Evolutionary conservation across 2,888 invertebrate genomes (phyloP), one percentile per base, ranked within the genome.

Genomic region (Protophormia terraenovae): DNA sequence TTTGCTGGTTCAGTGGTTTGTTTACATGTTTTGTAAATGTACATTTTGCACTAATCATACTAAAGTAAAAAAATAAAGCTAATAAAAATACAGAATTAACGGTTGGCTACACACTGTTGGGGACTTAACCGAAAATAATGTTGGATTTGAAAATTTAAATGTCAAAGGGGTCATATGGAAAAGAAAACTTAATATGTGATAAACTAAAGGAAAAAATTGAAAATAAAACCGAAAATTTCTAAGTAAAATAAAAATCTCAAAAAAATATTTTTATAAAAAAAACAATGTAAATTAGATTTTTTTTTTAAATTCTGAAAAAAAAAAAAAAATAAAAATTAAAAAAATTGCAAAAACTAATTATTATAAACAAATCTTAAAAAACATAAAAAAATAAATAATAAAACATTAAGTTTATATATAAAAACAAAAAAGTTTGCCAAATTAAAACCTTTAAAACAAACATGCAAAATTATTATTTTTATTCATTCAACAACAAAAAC

Each of bases 161-260:
- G 38, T 10, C 71, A 76, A 58, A 60, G 79, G 71, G 79, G 71
- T 79, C 71, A 76, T 10, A 58, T 67, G 35, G 72, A 76, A 83
- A 76, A 72, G 14, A 62, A 62, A 64, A n/a, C n/a, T n/a, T n/a
- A n/a, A 79, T 73, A 19, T 47, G 12, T 69, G 47, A 3, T 35
- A 35, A 16, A 55, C n/a, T n/a, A n/a, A 45, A 2, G 6, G 8
- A 6, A 66, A 27, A 41, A 38, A 14, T 1, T 14, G 14, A 5
- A 27, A 47, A 38, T 24, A 10, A 60, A 5, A 5, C 41, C 5
- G 5, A n/a, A 41, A n/a, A n/a, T 14, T 38, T 38, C n/a, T n/a
- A 38, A 38, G 14, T 38, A 14, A 3, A 38, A 38, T 12, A 38
- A 12, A 12, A 38, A 38, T 12, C 32, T 6, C 32, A 32, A 32